Evolutionary conservation across 2,888 invertebrate species (phyloP).

Genomic region (Apodemia duryi): DNA sequence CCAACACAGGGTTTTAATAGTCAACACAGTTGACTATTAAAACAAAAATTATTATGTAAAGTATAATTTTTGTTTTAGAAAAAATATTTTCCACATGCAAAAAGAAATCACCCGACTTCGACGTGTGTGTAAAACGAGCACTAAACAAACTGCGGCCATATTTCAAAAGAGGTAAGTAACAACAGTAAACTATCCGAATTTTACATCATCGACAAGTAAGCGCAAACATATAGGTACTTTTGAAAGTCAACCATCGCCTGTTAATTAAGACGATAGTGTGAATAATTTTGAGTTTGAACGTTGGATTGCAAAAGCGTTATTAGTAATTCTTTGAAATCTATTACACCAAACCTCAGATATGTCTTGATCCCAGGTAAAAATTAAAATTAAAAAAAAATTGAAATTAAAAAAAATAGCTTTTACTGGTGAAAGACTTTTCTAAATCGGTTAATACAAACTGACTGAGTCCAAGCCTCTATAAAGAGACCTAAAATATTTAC

Average conservation of each 20-base stretch:
- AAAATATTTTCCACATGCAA: constrained; percentile 81
- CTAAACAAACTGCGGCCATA: constrained; percentile 85
- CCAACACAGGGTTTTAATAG: too few relatives aligned
- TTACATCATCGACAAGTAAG: not conserved
- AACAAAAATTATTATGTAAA: not conserved
- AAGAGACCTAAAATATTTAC: too few relatives aligned
- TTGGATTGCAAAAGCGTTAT: too few relatives aligned
- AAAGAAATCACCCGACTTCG: constrained; percentile 81
- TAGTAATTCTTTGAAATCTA: too few relatives aligned
- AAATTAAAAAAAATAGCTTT: too few relatives aligned
- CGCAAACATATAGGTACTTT: not conserved
- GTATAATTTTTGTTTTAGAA: constrained; percentile 42
- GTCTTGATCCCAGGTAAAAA: too few relatives aligned
- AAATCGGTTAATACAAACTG: too few relatives aligned
- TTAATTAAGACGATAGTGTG: not conserved
- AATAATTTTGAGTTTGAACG: not conserved
- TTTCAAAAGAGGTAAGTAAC: constrained; percentile 82
- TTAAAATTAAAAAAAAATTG: too few relatives aligned
- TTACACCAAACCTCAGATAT: too few relatives aligned
- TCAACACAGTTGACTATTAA: too few relatives aligned
- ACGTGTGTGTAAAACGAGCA: constrained; percentile 85
- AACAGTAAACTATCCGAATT: not conserved
- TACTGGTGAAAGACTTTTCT: too few relatives aligned
- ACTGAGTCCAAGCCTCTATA: too few relatives aligned
- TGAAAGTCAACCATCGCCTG: not conserved